Evolutionary conservation across 2,113 vertebrate genomes (phyloP), one percentile per base, ranked within the genome.

Genomic region (Oreocharis arfaki): DNA sequence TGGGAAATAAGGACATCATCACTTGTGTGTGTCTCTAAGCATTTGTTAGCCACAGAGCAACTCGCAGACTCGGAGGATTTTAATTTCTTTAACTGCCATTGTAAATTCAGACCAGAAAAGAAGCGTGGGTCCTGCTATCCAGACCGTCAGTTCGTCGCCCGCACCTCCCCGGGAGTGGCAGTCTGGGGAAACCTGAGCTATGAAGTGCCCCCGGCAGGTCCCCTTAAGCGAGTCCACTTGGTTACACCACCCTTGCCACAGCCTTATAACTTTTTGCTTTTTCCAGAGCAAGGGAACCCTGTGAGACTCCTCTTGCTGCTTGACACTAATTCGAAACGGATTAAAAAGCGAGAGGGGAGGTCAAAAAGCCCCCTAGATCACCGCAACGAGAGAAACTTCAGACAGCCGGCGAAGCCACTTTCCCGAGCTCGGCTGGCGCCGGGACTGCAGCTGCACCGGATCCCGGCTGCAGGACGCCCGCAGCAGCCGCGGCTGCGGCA

Each of bases 141-240:
- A 55, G 18, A 42, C 20, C 1, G 0, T 37, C 16, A 32, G 37
- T 37, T 90, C 32, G 3, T 4, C 7, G 0, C 17, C 47, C 9
- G 12, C 14, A 50, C 15, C 33, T 68, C 70, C 47, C 11, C 9
- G 2, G 37, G n/a, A 65, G n/a, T 3, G 12, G 52, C 27, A 63
- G 3, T 65, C 3, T 16, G n/a, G 22, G 32, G 47, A 47, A 77
- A 59, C 15, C 22, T 15, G 65, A 87, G 75, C 70, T 55, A 9
- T 3, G 33, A 60, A 49, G n/a, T 2, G 23, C 32, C 7, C 3
- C 27, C 16, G 1, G 24, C n/a, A 22, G 50, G 32, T 67, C 27
- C 19, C 33, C 24, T 55, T 32, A 13, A 46, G 32, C 27, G 2
- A 5, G 8, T 44, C 27, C n/a, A 0, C 49, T 55, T 39, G 53